phyloP scores from a whole-genome alignment of 2,113 vertebrate genomes.

The Callipepla squamata region DNA sequence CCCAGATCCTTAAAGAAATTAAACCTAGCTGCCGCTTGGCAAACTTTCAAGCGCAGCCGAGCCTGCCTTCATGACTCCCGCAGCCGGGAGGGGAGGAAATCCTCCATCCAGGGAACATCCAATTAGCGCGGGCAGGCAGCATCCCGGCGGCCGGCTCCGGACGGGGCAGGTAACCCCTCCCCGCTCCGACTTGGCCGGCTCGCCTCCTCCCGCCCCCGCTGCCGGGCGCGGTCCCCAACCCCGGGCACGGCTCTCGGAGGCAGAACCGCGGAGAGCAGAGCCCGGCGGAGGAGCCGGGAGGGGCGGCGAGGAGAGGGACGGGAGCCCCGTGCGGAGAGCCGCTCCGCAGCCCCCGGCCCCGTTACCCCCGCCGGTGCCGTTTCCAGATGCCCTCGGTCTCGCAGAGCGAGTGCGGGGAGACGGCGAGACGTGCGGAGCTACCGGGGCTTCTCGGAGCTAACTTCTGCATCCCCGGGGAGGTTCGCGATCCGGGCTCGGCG shows the following conservation, averaged over 20 bases:
- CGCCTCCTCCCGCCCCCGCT: background rate
- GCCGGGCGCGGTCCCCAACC: background rate
- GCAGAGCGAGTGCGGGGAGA: background rate
- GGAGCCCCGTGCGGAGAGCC: background rate
- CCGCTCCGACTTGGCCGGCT: background rate
- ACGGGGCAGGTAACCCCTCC: conserved; percentile 25
- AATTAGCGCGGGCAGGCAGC: conserved; percentile 17
- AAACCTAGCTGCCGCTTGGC: conserved; percentile 48
- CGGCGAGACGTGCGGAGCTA: background rate
- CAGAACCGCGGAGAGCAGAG: background rate
- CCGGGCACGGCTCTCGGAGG: background rate
- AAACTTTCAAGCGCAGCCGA: conserved; percentile 55
- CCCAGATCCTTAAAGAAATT: conserved; percentile 41
- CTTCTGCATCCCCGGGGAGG: background rate
- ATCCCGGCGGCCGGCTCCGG: conserved; percentile 17
- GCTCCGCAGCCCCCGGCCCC: background rate
- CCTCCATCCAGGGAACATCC: conserved; percentile 51
- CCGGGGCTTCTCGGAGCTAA: background rate
- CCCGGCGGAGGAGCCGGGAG: background rate
- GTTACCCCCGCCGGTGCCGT: background rate
- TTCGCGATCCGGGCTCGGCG: background rate
- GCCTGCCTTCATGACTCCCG: conserved; percentile 48
- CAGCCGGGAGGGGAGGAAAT: conserved; percentile 8
- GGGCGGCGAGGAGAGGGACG: background rate
- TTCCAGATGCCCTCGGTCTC: rapidly evolving